Evolutionary conservation across 2,797 vertebrate genomes (phyloP).

Genomic region (Enteromius radiatus): DNA sequence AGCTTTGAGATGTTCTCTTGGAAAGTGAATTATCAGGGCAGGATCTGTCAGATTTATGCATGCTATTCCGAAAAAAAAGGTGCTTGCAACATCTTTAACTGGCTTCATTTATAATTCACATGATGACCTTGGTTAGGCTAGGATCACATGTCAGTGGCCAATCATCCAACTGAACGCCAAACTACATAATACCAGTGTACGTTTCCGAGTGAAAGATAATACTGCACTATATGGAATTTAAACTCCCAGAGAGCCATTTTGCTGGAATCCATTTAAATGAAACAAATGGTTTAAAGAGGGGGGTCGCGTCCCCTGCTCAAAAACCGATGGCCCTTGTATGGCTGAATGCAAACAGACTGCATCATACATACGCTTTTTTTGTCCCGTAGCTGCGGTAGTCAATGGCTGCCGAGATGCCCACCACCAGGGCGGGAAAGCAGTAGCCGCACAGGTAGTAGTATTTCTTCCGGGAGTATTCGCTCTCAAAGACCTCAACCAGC

Average conservation of each 20-base stretch:
- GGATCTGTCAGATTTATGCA: constrained; percentile 7
- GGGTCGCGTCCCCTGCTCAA: constrained; percentile 15
- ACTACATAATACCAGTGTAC: constrained; percentile 28
- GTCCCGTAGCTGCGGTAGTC: constrained; percentile 97
- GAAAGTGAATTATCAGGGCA: not conserved
- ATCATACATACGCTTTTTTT: constrained; percentile 90
- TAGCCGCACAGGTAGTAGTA: constrained; percentile 95
- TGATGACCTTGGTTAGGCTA: constrained; percentile 11
- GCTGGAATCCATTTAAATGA: constrained; percentile 37
- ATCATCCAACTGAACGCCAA: constrained; percentile 37
- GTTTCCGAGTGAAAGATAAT: constrained; percentile 37
- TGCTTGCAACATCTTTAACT: constrained; percentile 27
- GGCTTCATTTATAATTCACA: constrained; percentile 28
- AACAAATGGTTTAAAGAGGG: constrained; percentile 36
- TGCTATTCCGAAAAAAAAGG: constrained; percentile 8
- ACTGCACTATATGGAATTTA: constrained; percentile 4
- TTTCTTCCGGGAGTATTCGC: constrained; percentile 91
- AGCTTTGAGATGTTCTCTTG: not conserved
- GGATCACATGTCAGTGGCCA: constrained; percentile 37
- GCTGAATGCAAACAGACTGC: constrained; percentile 73
- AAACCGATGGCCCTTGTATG: not conserved
- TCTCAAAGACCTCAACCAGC: constrained; percentile 95
- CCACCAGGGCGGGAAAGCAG: constrained; percentile 92
- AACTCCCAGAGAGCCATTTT: constrained; percentile 48
- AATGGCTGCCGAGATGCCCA: constrained; percentile 91